phyloP scores from a whole-genome alignment of 2,113 vertebrate species.

The Mesoclemmys tuberculata region DNA sequence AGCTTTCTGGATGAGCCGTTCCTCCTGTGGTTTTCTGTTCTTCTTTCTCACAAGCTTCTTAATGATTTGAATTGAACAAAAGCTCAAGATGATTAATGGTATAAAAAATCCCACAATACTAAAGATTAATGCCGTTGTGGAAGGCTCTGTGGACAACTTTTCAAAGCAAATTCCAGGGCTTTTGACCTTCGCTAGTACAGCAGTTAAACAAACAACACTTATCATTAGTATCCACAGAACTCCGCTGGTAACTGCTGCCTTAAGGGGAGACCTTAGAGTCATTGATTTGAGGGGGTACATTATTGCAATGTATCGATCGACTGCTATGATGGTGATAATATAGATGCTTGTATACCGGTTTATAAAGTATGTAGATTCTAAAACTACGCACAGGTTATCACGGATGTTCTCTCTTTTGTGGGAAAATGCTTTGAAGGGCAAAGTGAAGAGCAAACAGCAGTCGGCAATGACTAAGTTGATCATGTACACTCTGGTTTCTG shows the following conservation, averaged over 20 bases:
- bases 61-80: constrained; percentile 63
- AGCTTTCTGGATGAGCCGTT: constrained; percentile 36
- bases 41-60: constrained; percentile 41
- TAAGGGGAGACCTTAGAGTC: constrained; percentile 17
- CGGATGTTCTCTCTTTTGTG: neutral
- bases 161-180: constrained; percentile 56
- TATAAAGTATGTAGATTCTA: constrained; percentile 65
- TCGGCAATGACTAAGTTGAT: constrained; percentile 73
- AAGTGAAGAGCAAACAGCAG: constrained; percentile 62
- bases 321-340: constrained; percentile 56
- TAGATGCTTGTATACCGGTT: constrained; percentile 73
- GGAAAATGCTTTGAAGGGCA: constrained; percentile 72
- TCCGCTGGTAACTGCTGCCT: constrained; percentile 63
- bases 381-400: constrained; percentile 6
- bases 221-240: constrained; percentile 65
- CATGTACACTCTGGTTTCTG: constrained; percentile 76
- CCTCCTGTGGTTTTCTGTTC: neutral
- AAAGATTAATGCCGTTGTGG: neutral
- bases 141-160: neutral
- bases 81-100: constrained; percentile 52
- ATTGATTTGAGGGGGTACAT: constrained; percentile 71
- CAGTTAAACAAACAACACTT: neutral
- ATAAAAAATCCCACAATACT: constrained; percentile 51
- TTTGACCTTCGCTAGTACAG: neutral
- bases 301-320: constrained; percentile 71